These are phyloP conservation scores for Spisula solida DNA, from an alignment of 2,888 invertebrate genomes.

Conservation along the genomic window DNA sequence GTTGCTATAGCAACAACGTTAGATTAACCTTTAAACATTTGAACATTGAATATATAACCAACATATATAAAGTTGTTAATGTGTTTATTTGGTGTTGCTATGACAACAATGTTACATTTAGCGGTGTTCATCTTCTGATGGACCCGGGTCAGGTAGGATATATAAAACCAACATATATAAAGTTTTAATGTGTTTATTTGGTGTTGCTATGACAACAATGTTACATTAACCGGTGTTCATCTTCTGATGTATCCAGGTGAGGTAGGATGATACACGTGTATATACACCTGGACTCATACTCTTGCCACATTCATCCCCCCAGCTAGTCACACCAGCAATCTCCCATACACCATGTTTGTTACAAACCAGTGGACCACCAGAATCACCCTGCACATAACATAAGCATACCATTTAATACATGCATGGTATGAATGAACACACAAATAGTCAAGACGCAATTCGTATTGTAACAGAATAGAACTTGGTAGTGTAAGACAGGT, in stretches of 20 bases:
- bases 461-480: too few species aligned
- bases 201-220: not conserved
- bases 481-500: too few species aligned
- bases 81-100: too few species aligned
- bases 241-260: slow-evolving; percentile 75
- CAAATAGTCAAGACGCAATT: too few species aligned
- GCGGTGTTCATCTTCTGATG: slow-evolving; percentile 54
- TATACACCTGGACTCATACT: slow-evolving; percentile 79
- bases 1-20: too few species aligned
- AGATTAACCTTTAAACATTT: too few species aligned
- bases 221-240: slow-evolving; percentile 30
- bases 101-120: too few species aligned
- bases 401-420: not conserved
- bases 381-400: slow-evolving; percentile 64
- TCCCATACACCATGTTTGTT: slow-evolving; percentile 74
- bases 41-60: too few species aligned
- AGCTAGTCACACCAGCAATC: slow-evolving; percentile 78
- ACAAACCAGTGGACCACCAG: slow-evolving; percentile 80
- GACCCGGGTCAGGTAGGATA: too few species aligned
- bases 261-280: slow-evolving; percentile 78
- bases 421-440: too few species aligned
- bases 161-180: not conserved
- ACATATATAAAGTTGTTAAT: not conserved
- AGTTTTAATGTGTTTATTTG: not conserved
- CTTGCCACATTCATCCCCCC: slow-evolving; percentile 80